Evolutionary conservation across 2,888 invertebrate genomes (phyloP), one percentile per base, ranked within the genome.

Genomic region (Hypena proboscidalis): DNA sequence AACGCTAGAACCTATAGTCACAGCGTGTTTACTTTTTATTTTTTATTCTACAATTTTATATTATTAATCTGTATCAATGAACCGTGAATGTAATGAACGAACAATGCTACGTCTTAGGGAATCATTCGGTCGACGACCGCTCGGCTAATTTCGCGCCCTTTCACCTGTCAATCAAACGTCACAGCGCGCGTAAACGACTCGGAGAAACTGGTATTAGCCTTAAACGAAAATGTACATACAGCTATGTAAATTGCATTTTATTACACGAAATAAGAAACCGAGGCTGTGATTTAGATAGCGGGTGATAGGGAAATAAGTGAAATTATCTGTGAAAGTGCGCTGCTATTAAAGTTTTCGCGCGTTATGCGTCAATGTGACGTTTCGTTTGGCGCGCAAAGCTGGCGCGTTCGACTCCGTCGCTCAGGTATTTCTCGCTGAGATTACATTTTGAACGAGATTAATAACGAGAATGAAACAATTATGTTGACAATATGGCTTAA

Each of bases 161-260:
- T 89, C 83, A 82, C 84, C 83, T 78, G 90, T 89, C 90, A 88
- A 85, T 90, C 90, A 88, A 61, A 58, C 76, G 87, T 87, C 87
- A 78, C 57, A 62, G 64, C 74, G 67, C 65, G 70, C 65, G 74
- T 73, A 81, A 83, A 85, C 80, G 67, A 73, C 70, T 71, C 70
- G 70, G 56, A 67, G 67, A 68, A 74, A 67, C 63, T 58, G 71
- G 64, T 63, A 62, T 59, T 54, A 67, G 62, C 60, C 34, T 54
- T 52, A 55, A 60, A 60, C 53, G 32, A 56, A 63, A 67, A 61
- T 34, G 35, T 61, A 59, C 54, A 36, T 52, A 61, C 57, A 49
- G 66, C 66, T 59, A 65, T 59, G 46, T 59, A 61, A 66, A 67
- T 67, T 66, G 22, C 66, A 14, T 58, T 66, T 65, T 67, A 67